A percentile compares a stretch with the other conserved stretches of the same genome.
Conservation (phyloP, 2,113 vertebrate genomes). For the Gallinago paraguaiae region DNA sequence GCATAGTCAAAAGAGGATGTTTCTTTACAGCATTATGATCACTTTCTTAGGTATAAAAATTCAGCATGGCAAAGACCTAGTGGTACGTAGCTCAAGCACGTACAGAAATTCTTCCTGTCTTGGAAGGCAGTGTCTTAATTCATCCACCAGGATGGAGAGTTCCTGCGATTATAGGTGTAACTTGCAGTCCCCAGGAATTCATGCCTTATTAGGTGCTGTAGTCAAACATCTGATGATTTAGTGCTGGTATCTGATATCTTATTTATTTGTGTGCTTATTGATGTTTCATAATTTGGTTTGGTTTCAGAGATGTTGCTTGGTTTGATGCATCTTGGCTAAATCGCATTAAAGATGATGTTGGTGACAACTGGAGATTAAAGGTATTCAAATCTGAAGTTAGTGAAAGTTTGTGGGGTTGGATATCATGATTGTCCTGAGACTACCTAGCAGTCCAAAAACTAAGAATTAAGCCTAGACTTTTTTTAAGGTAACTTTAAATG, state of each 20-base stretch:
- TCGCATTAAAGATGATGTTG: constrained; percentile 92
- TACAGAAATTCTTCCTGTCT: not conserved
- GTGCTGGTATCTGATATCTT: not conserved
- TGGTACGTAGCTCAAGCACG: not conserved
- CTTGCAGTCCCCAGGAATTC: not conserved
- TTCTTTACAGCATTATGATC: not conserved
- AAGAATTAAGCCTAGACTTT: not conserved
- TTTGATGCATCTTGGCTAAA: constrained; percentile 88
- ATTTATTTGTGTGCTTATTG: not conserved
- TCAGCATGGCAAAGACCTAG: not conserved
- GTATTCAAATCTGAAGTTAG: constrained; percentile 68
- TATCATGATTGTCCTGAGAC: not conserved
- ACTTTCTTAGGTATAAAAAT: not conserved
- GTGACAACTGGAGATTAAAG: constrained; percentile 96
- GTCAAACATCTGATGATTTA: not conserved
- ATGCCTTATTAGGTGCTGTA: not conserved
- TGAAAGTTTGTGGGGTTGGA: not conserved
- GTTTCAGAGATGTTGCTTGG: constrained; percentile 88
- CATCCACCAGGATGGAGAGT: not conserved
- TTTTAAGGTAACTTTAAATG: not conserved
- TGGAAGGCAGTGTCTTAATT: not conserved
- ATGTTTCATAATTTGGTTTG: not conserved
- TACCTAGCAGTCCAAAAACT: not conserved
- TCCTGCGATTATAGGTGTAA: not conserved
- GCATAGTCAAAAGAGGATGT: not conserved